phyloP scores from a whole-genome alignment of 35 echinoderm and acorn worm genomes.

The Stichopus chloronotus region DNA sequence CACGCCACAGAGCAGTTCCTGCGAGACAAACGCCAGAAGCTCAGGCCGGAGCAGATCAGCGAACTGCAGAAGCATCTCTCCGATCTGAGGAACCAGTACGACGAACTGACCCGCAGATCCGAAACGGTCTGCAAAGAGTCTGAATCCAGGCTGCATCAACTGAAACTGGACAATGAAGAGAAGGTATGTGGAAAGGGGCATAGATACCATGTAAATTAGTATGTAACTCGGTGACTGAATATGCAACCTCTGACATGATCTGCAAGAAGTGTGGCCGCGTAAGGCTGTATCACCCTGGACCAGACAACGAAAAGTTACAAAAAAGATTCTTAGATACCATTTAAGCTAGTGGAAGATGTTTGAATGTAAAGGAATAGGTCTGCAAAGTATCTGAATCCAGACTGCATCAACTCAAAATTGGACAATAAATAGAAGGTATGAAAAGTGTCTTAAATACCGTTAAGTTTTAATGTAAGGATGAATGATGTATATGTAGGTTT shows the following conservation, averaged over 20 bases:
- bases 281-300: not conserved
- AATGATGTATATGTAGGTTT: too few relatives aligned
- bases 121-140: slow-evolving; percentile 73
- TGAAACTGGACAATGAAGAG: slow-evolving; percentile 76
- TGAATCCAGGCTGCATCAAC: slow-evolving; percentile 67
- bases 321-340: too few relatives aligned
- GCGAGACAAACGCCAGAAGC: slow-evolving; percentile 86
- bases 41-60: slow-evolving; percentile 76
- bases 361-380: not conserved
- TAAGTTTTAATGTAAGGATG: too few relatives aligned
- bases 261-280: not conserved
- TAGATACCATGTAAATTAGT: not conserved
- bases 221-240: too few relatives aligned
- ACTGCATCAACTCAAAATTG: slow-evolving; percentile 60
- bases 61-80: slow-evolving; percentile 75
- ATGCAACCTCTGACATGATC: not conserved
- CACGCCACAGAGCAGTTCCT: slow-evolving; percentile 93
- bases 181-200: slow-evolving; percentile 36
- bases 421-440: slow-evolving; percentile 73
- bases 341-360: too few relatives aligned
- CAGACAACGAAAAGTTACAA: too few relatives aligned
- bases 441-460: not conserved
- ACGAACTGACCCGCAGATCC: slow-evolving; percentile 75
- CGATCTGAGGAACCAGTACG: slow-evolving; percentile 88
- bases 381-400: slow-evolving; percentile 68